Percentiles rank a stretch among this genome's conserved stretches.
Evolutionary conservation across 2,888 invertebrate species (phyloP).

Genomic region (Trichopria drosophilae): DNA sequence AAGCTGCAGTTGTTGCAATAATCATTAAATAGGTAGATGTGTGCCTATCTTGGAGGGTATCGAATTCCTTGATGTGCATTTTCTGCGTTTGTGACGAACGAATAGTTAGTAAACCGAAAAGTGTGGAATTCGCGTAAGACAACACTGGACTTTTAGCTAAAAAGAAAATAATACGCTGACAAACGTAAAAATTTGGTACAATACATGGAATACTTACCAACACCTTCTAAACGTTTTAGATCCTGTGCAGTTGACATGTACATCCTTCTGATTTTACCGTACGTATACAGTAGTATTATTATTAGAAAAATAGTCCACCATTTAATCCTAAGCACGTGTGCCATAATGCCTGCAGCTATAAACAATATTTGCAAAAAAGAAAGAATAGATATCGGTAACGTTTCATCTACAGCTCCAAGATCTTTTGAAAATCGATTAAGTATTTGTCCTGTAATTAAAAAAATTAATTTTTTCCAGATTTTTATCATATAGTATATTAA

Average conservation of each 20-base stretch:
- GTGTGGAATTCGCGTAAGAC: conserved; percentile 82
- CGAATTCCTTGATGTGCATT: conserved; percentile 75
- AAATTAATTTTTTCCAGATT: too few species aligned
- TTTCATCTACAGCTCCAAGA: conserved; percentile 76
- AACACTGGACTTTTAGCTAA: conserved; percentile 79
- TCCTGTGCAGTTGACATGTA: conserved; percentile 74
- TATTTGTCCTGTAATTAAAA: conserved; percentile 66
- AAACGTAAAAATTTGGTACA: not conserved
- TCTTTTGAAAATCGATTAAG: conserved; percentile 85
- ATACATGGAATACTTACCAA: conserved; percentile 50
- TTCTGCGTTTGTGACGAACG: conserved; percentile 75
- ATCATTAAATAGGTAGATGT: conserved; percentile 67
- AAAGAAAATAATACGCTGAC: not conserved
- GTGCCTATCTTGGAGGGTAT: conserved; percentile 71
- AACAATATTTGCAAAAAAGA: conserved; percentile 69
- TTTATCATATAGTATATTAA: not conserved
- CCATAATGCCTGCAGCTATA: conserved; percentile 72
- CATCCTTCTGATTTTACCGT: conserved; percentile 67
- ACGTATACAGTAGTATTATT: conserved; percentile 65
- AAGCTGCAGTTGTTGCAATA: conserved; percentile 65
- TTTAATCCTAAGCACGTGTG: conserved; percentile 72
- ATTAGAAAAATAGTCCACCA: conserved; percentile 71
- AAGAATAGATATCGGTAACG: conserved; percentile 67
- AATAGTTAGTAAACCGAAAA: conserved; percentile 85
- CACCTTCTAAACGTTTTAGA: conserved; percentile 67